Evolutionary conservation across 2,888 invertebrate genomes (phyloP).

Genomic region (Melikaiella ostensackeni): DNA sequence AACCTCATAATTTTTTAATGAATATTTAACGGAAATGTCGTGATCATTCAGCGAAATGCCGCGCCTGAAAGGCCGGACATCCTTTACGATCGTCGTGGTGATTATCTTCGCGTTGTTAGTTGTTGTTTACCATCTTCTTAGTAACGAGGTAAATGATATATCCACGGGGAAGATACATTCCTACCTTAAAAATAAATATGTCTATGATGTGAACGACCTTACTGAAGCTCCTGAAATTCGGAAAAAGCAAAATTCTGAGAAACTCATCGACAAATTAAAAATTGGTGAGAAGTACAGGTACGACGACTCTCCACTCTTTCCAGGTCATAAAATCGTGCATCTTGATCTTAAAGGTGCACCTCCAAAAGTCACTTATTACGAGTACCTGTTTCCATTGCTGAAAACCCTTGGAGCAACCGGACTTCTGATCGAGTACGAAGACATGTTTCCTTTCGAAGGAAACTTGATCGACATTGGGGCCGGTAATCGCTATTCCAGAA

Average conservation of each 20-base stretch:
- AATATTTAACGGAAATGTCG: conserved; percentile 3
- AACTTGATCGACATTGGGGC: conserved; percentile 81
- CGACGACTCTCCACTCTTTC: conserved; percentile 62
- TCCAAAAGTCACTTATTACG: conserved; percentile 82
- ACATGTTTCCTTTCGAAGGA: conserved; percentile 89
- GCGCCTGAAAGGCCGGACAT: background rate
- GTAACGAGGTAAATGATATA: conserved; percentile 66
- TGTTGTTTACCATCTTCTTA: conserved; percentile 70
- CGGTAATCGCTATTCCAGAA: conserved; percentile 81
- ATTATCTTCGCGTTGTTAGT: conserved; percentile 7
- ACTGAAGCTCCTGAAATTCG: conserved; percentile 35
- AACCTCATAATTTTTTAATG: background rate
- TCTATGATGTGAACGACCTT: conserved; percentile 50
- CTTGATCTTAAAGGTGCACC: conserved; percentile 92
- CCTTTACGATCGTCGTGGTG: background rate
- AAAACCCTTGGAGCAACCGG: conserved; percentile 86
- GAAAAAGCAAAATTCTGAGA: conserved; percentile 39
- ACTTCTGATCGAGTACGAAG: conserved; percentile 90
- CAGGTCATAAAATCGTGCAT: conserved; percentile 85
- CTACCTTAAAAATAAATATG: conserved; percentile 58
- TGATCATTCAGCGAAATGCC: background rate
- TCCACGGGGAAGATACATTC: conserved; percentile 55
- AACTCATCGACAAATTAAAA: conserved; percentile 59
- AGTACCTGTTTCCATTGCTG: conserved; percentile 82
- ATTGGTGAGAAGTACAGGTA: conserved; percentile 54